Evolutionary conservation across 2,113 vertebrate species (phyloP).

Genomic region (Romanogobio albipinnatus): DNA sequence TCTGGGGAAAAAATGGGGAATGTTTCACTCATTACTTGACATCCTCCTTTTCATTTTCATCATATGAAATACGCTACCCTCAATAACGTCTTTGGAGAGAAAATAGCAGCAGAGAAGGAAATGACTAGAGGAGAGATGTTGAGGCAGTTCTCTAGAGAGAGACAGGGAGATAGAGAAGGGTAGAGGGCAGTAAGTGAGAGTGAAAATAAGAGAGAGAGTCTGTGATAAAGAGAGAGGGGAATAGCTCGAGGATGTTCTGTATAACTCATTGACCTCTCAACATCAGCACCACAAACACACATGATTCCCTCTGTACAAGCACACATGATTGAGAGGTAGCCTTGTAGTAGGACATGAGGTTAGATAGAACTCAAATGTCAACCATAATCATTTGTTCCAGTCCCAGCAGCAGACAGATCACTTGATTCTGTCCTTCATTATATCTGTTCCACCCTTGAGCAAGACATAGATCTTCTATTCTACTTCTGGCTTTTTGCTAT

Average conservation of each 20-base stretch:
- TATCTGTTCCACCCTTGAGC: conserved; percentile 19
- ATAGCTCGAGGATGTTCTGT: neutral
- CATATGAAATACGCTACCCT: neutral
- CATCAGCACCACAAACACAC: conserved; percentile 36
- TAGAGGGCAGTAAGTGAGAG: conserved; percentile 22
- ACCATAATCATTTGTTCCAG: conserved; percentile 28
- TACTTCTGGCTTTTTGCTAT: neutral
- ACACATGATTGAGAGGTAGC: conserved; percentile 13
- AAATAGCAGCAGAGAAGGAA: conserved; percentile 15
- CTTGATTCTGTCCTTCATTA: neutral
- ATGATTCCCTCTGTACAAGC: conserved; percentile 8
- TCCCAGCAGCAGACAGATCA: conserved; percentile 10
- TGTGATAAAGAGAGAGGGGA: neutral
- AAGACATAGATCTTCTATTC: neutral
- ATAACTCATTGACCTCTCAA: conserved; percentile 13
- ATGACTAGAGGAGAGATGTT: neutral
- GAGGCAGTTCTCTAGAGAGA: conserved; percentile 18
- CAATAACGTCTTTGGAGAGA: neutral
- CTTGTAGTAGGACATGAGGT: neutral
- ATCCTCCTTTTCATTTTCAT: neutral
- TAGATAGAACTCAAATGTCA: conserved; percentile 26
- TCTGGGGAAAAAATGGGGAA: neutral
- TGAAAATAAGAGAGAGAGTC: neutral
- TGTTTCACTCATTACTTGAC: neutral
- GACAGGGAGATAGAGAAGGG: neutral